Evolutionary conservation across 2,888 invertebrate species (phyloP), one percentile per base, ranked within the genome.

Genomic region (Xestia sexstrigata): DNA sequence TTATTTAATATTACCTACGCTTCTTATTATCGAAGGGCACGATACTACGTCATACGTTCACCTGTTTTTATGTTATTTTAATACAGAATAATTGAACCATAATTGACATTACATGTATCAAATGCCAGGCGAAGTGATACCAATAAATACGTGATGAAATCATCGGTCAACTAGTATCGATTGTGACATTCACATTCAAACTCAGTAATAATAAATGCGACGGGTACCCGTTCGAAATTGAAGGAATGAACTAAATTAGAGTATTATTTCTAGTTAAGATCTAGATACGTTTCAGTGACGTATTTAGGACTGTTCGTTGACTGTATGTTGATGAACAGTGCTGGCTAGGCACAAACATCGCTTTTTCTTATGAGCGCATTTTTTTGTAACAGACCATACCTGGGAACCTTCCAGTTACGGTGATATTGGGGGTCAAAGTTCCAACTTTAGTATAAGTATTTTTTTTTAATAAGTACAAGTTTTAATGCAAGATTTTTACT

Each of bases 151-250:
- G 47, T 62, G 35, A 83, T 83, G 47, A 47, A 42, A 67, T 30
- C 26, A 55, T 62, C 66, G 70, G 83, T 67, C 45, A 62, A n/a
- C 47, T 47, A 42, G 39, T 78, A 83, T 83, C 42, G 79, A 72
- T 81, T 78, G 42, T 69, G 60, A 69, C 66, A 66, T 52, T 69
- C n/a, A 82, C 39, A 69, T 66, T 52, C 23, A 17, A 17, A 35
- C 35, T 72, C 63, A 42, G 63, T 72, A 63, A 78, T 83, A 83
- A 72, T 83, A 79, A 79, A 81, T 82, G 63, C 11, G 63, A 60
- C 58, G 15, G 39, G 17, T 69, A 60, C 17, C n/a, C 26, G 35
- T 60, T 52, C 30, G 49, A 39, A 73, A 52, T 67, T 39, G 39
- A 39, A 70, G 63, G 68, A 47, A 26, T 20, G 30, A 68, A 81